Evolutionary conservation across 2,797 vertebrate species (phyloP).

Genomic region (Crypturellus tataupa): DNA sequence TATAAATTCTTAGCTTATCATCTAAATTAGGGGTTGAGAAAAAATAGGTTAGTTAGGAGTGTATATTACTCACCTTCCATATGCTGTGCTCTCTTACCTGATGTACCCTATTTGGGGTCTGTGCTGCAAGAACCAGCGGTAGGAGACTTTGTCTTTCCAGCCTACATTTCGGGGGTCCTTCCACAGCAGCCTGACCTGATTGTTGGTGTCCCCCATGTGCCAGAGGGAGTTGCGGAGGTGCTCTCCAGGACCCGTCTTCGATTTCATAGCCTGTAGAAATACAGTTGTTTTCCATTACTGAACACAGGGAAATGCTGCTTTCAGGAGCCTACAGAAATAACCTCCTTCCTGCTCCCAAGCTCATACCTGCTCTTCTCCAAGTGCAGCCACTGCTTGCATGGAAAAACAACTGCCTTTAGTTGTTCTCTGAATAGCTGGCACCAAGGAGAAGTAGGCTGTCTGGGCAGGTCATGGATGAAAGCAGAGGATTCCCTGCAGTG

Average conservation of each 20-base stretch:
- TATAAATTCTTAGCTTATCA: neutral
- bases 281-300: neutral
- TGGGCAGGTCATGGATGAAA: neutral
- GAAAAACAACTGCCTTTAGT: neutral
- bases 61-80: neutral
- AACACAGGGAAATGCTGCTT: neutral
- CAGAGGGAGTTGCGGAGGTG: slow-evolving; percentile 97
- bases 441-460: neutral
- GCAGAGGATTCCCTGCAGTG: neutral
- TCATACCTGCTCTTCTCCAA: neutral
- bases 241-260: slow-evolving; percentile 94
- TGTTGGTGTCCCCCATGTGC: slow-evolving; percentile 97
- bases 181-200: slow-evolving; percentile 97
- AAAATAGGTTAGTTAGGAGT: neutral
- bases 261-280: slow-evolving; percentile 92
- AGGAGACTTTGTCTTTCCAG: slow-evolving; percentile 99
- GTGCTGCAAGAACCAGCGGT: slow-evolving; percentile 98
- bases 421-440: neutral
- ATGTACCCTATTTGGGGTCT: slow-evolving; percentile 98
- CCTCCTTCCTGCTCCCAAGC: neutral
- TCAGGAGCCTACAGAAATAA: neutral
- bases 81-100: slow-evolving; percentile 35
- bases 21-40: neutral
- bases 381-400: neutral
- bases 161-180: slow-evolving; percentile 97